Percentiles rank a stretch among this genome's conserved stretches.
These are phyloP conservation scores for Sarcophilus harrisii DNA, from an alignment of 2,797 vertebrate genomes.

Conservation along the genomic window DNA sequence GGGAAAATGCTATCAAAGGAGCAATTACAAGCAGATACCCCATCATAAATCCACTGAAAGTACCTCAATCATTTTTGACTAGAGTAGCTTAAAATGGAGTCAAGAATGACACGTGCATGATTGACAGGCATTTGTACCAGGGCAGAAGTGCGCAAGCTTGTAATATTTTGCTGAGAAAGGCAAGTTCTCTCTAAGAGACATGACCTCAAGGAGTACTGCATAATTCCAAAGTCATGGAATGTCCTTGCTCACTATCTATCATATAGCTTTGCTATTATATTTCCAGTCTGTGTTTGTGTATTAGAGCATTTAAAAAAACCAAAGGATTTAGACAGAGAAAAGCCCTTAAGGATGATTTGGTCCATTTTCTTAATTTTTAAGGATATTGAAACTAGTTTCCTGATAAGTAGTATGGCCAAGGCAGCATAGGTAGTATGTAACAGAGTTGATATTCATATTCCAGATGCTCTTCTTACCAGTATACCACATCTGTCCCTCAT, in stretches of 20 bases:
- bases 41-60: background rate
- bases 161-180: slow-evolving; percentile 2
- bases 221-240: background rate
- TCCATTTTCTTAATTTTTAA: background rate
- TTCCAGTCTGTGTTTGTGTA: background rate
- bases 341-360: background rate
- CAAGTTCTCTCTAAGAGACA: background rate
- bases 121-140: background rate
- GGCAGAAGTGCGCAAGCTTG: fast-evolving
- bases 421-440: background rate
- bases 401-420: background rate
- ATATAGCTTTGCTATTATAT: background rate
- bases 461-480: background rate
- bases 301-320: background rate
- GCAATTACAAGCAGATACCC: slow-evolving; percentile 8
- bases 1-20: slow-evolving; percentile 24
- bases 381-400: background rate
- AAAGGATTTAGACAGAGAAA: background rate
- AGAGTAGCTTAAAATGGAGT: slow-evolving; percentile 13
- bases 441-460: background rate
- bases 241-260: background rate
- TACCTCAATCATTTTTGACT: background rate
- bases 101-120: slow-evolving; percentile 15
- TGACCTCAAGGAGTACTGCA: background rate
- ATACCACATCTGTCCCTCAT: background rate